Evolutionary conservation across 2,113 vertebrate species (phyloP).

Genomic region (Melanotaenia duboulayi): DNA sequence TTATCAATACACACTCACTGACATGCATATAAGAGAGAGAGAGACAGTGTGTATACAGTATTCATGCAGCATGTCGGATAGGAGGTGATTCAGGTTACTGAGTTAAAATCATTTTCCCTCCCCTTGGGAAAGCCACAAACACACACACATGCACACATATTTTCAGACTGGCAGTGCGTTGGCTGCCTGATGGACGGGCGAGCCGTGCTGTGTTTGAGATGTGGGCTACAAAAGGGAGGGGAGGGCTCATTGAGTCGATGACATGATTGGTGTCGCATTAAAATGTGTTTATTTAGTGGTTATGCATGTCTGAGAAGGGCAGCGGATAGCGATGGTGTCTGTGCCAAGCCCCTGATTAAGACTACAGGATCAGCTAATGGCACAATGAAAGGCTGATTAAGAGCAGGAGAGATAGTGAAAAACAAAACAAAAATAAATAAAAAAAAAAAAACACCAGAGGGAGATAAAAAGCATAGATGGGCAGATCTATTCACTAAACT

Average conservation of each 20-base stretch:
- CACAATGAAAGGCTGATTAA: slow-evolving; percentile 77
- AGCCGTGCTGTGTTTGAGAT: slow-evolving; percentile 66
- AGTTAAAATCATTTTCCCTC: slow-evolving; percentile 77
- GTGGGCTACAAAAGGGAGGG: slow-evolving; percentile 50
- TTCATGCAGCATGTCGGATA: slow-evolving; percentile 78
- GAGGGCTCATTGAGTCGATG: slow-evolving; percentile 68
- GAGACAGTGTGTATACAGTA: slow-evolving; percentile 54
- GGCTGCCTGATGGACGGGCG: slow-evolving; percentile 82
- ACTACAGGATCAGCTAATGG: slow-evolving; percentile 77
- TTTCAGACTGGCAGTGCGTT: slow-evolving; percentile 74
- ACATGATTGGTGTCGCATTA: slow-evolving; percentile 80
- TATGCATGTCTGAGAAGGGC: slow-evolving; percentile 63
- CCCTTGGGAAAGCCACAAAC: slow-evolving; percentile 55
- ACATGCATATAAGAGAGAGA: slow-evolving; percentile 82
- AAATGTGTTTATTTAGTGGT: slow-evolving; percentile 77
- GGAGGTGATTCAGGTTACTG: slow-evolving; percentile 88
- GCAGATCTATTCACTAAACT: slow-evolving; percentile 76
- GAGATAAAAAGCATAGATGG: slow-evolving; percentile 71
- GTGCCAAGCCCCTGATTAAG: slow-evolving; percentile 79
- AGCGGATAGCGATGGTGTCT: slow-evolving; percentile 54
- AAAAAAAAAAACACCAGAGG: slow-evolving; percentile 50
- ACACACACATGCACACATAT: slow-evolving; percentile 63
- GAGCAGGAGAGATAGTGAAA: slow-evolving; percentile 57
- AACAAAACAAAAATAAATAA: too few species aligned
- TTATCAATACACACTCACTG: slow-evolving; percentile 91